Conservation (phyloP, 2,113 vertebrate species). For the Engraulis encrasicolus region DNA sequence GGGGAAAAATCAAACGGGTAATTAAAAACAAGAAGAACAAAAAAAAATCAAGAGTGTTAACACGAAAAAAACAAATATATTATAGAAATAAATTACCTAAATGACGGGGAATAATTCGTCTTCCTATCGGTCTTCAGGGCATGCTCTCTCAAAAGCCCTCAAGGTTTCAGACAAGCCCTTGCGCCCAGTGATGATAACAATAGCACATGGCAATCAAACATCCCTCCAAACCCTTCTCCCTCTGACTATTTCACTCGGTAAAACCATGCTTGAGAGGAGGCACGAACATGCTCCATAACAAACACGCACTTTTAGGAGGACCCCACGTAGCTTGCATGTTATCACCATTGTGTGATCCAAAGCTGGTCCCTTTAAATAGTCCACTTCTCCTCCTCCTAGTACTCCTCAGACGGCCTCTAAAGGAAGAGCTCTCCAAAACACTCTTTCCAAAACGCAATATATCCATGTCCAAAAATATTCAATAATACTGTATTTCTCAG, state of each 20-base stretch:
- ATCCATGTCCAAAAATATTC: too few species aligned
- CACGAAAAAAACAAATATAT: background rate
- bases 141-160: constrained; percentile 33
- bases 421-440: too few species aligned
- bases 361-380: background rate
- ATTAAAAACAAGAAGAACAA: background rate
- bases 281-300: constrained; percentile 15
- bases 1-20: background rate
- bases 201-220: constrained; percentile 21
- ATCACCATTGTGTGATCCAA: background rate
- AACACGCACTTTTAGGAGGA: background rate
- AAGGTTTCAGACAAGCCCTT: constrained; percentile 28
- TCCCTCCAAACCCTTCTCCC: background rate
- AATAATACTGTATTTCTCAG: too few species aligned
- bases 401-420: too few species aligned
- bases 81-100: background rate
- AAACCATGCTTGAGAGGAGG: constrained; percentile 13
- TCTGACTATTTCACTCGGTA: background rate
- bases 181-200: constrained; percentile 12
- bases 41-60: background rate
- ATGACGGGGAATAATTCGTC: constrained; percentile 37
- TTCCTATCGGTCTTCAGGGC: constrained; percentile 14
- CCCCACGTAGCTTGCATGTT: background rate
- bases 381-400: too few species aligned
- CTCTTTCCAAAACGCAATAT: too few species aligned